A percentile compares a stretch with the other conserved stretches of the same genome.
phyloP scores from a whole-genome alignment of 2,888 invertebrate genomes.

The Eupithecia abbreviata region DNA sequence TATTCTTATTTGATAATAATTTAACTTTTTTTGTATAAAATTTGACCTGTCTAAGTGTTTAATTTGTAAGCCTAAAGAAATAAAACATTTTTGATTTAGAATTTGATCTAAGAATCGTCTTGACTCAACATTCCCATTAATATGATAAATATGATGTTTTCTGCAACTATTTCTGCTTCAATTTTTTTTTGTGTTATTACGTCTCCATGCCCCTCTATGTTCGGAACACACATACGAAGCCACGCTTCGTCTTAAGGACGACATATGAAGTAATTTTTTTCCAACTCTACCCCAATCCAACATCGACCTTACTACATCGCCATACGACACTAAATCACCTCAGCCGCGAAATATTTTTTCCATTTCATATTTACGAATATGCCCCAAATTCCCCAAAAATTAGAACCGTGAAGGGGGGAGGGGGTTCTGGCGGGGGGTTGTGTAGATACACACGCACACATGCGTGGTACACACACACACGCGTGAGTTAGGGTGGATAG shows the following conservation, averaged over 20 bases:
- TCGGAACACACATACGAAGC: constrained; percentile 81
- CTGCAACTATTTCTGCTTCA: not conserved
- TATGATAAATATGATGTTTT: not conserved
- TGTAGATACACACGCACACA: constrained; percentile 57
- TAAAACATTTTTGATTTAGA: too few species aligned
- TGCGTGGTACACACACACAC: constrained; percentile 27
- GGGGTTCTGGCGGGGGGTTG: constrained; percentile 60
- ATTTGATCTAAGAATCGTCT: not conserved
- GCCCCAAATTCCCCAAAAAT: constrained; percentile 85
- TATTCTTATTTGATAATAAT: too few species aligned
- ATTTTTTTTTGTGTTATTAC: constrained; percentile 26
- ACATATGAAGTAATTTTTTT: constrained; percentile 85
- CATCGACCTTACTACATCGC: constrained; percentile 53
- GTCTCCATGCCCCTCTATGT: constrained; percentile 59
- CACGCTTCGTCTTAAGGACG: constrained; percentile 84
- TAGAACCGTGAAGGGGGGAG: constrained; percentile 82
- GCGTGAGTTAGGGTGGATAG: constrained; percentile 56
- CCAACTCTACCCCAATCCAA: constrained; percentile 61
- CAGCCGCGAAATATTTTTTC: constrained; percentile 81
- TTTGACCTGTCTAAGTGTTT: too few species aligned
- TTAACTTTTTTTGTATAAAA: too few species aligned
- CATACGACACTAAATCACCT: constrained; percentile 59
- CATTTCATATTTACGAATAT: constrained; percentile 85
- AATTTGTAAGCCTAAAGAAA: too few species aligned
- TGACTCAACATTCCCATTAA: not conserved